A percentile compares a stretch with the other conserved stretches of the same genome.
Evolutionary conservation across 1,140 invertebrate genomes (phyloP).

Genomic region (Scaptomyza montana): DNA sequence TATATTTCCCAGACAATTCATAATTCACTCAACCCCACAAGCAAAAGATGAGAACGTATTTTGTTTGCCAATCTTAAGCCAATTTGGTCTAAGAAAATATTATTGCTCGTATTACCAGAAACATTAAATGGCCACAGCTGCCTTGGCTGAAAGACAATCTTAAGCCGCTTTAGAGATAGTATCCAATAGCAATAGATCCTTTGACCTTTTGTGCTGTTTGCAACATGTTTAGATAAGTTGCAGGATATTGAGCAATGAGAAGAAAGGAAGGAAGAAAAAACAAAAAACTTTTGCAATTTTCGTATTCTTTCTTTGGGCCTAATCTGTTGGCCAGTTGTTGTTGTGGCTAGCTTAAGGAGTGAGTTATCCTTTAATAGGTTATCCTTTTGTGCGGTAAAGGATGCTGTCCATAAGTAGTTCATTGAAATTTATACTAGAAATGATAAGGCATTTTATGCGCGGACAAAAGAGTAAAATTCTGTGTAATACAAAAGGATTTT

Average conservation of each 20-base stretch:
- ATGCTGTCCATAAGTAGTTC: slow-evolving; percentile 23
- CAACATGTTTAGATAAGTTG: slow-evolving; percentile 62
- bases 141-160: slow-evolving; percentile 33
- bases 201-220: slow-evolving; percentile 59
- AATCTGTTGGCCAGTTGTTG: slow-evolving; percentile 41
- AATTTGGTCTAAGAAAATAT: slow-evolving; percentile 67
- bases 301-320: slow-evolving; percentile 39
- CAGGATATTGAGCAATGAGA: slow-evolving; percentile 52
- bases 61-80: slow-evolving; percentile 27
- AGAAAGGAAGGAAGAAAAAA: slow-evolving; percentile 8
- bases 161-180: slow-evolving; percentile 52
- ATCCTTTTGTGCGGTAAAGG: slow-evolving; percentile 13
- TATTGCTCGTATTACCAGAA: slow-evolving; percentile 57
- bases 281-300: slow-evolving; percentile 27
- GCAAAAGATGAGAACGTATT: slow-evolving; percentile 10
- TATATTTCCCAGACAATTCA: slow-evolving; percentile 25
- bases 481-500: slow-evolving; percentile 8
- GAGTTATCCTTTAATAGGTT: slow-evolving; percentile 52
- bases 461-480: slow-evolving; percentile 3
- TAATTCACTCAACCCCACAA: slow-evolving; percentile 30
- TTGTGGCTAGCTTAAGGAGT: slow-evolving; percentile 33
- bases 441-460: slow-evolving; percentile 34
- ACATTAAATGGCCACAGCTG: slow-evolving; percentile 31
- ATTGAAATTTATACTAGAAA: slow-evolving; percentile 19
- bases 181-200: slow-evolving; percentile 41